A percentile compares a stretch with the other conserved stretches of the same genome.
Conservation (phyloP, 2,113 vertebrate genomes). For the Probosciger aterrimus region DNA sequence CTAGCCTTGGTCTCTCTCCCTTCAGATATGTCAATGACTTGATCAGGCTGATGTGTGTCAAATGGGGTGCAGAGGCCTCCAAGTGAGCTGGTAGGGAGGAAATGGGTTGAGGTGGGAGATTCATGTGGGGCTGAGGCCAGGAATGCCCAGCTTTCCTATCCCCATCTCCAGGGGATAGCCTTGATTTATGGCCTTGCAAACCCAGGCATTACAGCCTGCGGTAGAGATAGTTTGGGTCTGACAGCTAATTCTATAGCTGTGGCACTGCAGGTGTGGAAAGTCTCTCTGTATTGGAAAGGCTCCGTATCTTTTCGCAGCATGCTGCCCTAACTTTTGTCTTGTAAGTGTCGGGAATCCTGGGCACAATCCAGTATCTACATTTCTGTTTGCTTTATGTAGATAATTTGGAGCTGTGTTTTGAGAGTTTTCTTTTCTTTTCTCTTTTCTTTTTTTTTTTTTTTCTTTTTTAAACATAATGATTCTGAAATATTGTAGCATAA, state of each 20-base stretch:
- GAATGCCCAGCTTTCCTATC: not conserved
- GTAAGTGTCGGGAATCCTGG: not conserved
- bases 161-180: not conserved
- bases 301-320: not conserved
- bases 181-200: conserved; percentile 32
- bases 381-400: conserved; percentile 37
- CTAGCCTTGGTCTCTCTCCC: not conserved
- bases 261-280: not conserved
- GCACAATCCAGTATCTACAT: not conserved
- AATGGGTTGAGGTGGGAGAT: not conserved
- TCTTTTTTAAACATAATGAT: not conserved
- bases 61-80: rapidly evolving
- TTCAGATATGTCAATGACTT: not conserved
- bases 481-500: not conserved
- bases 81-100: rapidly evolving
- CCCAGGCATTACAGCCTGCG: rapidly evolving
- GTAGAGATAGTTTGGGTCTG: not conserved
- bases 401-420: not conserved
- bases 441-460: rapidly evolving
- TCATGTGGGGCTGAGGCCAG: not conserved
- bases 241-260: not conserved
- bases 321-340: conserved; percentile 34
- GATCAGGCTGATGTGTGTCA: not conserved
- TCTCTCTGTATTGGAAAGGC: not conserved
- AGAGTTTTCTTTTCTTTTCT: not conserved